These are phyloP conservation scores for Steinernema hermaphroditum DNA, from an alignment of 2,888 invertebrate species.

Conservation along the genomic window DNA sequence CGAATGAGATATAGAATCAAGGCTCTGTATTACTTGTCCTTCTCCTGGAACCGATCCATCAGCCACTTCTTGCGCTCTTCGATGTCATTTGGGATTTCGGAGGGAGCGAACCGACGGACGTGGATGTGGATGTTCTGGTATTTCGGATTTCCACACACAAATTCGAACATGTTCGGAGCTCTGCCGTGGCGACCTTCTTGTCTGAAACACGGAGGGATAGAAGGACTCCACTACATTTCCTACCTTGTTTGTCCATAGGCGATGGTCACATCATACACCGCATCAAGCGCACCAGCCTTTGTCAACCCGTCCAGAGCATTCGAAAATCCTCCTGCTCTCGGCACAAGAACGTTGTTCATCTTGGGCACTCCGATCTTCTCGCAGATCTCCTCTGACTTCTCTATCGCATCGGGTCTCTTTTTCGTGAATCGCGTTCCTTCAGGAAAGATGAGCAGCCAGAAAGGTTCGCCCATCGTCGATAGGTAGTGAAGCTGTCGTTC, in stretches of 20 bases:
- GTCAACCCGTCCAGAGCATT: constrained; percentile 52
- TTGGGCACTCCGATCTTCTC: constrained; percentile 36
- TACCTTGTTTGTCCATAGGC: constrained; percentile 59
- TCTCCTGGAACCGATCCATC: constrained; percentile 47
- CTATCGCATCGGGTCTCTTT: constrained; percentile 45
- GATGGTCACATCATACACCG: constrained; percentile 62
- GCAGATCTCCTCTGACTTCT: constrained; percentile 46
- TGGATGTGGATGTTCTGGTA: constrained; percentile 40
- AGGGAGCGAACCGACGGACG: constrained; percentile 34
- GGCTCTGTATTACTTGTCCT: constrained; percentile 43
- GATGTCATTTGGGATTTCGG: constrained; percentile 46
- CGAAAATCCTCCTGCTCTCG: constrained; percentile 51
- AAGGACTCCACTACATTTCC: constrained; percentile 2
- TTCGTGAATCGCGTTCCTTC: constrained; percentile 51
- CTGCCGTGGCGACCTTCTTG: constrained; percentile 39
- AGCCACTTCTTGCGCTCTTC: constrained; percentile 48
- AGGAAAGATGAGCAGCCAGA: constrained; percentile 62
- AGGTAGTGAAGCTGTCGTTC: constrained; percentile 53
- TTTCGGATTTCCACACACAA: constrained; percentile 47
- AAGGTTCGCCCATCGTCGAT: constrained; percentile 45
- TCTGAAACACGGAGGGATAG: constrained; percentile 26
- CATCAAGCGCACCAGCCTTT: constrained; percentile 49
- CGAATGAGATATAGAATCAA: constrained; percentile 6
- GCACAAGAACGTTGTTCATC: constrained; percentile 54
- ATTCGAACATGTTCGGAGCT: constrained; percentile 63